Evolutionary conservation across 2,797 vertebrate species (phyloP).

Genomic region (Clangula hyemalis): DNA sequence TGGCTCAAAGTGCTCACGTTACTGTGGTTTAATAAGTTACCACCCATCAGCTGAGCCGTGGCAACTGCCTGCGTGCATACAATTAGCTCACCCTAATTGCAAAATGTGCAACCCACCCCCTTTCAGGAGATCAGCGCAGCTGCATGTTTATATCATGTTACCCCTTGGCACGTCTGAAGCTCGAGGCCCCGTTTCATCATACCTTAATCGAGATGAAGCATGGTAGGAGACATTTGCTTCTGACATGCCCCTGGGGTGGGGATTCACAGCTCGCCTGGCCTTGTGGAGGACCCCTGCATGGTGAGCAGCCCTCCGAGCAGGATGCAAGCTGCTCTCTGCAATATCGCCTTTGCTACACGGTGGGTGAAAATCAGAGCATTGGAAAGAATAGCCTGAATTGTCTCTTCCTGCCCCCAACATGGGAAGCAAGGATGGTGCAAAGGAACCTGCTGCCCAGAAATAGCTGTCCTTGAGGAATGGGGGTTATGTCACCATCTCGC

Average conservation of each 20-base stretch:
- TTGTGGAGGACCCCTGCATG: accelerated
- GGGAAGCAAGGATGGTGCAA: not conserved
- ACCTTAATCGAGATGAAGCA: not conserved
- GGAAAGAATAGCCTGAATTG: not conserved
- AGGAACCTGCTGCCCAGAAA: not conserved
- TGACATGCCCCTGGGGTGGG: accelerated
- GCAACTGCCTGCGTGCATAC: slow-evolving; percentile 2
- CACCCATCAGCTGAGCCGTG: slow-evolving; percentile 35
- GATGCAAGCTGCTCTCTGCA: not conserved
- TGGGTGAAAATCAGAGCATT: not conserved
- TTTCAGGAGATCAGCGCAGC: slow-evolving; percentile 15
- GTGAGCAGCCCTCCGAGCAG: accelerated
- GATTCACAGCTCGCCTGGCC: accelerated
- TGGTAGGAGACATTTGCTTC: not conserved
- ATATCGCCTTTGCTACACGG: not conserved
- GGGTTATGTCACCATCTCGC: not conserved
- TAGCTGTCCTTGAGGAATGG: not conserved
- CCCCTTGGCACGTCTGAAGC: not conserved
- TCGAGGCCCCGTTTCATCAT: not conserved
- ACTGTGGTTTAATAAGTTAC: slow-evolving; percentile 50
- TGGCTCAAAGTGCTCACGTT: slow-evolving; percentile 42
- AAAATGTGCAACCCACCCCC: not conserved
- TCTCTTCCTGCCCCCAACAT: not conserved
- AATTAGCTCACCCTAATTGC: slow-evolving; percentile 51
- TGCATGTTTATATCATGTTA: slow-evolving; percentile 39